Conservation (phyloP, 2,888 invertebrate species). For the Blera fallax region DNA sequence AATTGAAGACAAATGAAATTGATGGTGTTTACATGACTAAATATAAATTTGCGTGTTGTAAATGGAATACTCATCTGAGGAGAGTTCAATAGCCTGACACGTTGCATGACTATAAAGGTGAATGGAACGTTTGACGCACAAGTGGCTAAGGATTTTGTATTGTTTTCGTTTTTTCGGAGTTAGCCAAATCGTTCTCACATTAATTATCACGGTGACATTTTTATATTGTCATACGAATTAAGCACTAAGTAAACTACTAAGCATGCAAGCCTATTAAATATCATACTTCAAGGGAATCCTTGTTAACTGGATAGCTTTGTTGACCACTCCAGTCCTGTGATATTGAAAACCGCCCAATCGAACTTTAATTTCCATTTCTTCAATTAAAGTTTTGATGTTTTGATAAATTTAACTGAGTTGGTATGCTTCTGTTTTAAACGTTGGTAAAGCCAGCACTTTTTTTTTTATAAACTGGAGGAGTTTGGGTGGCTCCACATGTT, state of each 20-base stretch:
- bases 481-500: too few relatives aligned
- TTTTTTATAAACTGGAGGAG: too few relatives aligned
- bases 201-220: conserved; percentile 11
- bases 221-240: background rate
- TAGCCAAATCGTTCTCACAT: conserved; percentile 1
- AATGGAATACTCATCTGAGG: background rate
- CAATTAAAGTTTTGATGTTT: too few relatives aligned
- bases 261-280: background rate
- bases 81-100: conserved; percentile 1
- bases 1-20: background rate
- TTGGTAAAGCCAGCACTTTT: too few relatives aligned
- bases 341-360: too few relatives aligned
- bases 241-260: background rate
- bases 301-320: background rate
- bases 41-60: background rate
- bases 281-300: background rate
- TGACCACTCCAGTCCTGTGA: too few relatives aligned
- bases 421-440: too few relatives aligned
- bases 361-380: too few relatives aligned
- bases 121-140: background rate
- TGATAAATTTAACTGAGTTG: too few relatives aligned
- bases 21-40: background rate
- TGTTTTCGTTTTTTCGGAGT: background rate
- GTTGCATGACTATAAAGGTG: conserved; percentile 11
- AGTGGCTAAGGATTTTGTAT: background rate